These are phyloP conservation scores for Seriola quinqueradiata DNA, from an alignment of 2,113 vertebrate genomes.

Conservation along the genomic window DNA sequence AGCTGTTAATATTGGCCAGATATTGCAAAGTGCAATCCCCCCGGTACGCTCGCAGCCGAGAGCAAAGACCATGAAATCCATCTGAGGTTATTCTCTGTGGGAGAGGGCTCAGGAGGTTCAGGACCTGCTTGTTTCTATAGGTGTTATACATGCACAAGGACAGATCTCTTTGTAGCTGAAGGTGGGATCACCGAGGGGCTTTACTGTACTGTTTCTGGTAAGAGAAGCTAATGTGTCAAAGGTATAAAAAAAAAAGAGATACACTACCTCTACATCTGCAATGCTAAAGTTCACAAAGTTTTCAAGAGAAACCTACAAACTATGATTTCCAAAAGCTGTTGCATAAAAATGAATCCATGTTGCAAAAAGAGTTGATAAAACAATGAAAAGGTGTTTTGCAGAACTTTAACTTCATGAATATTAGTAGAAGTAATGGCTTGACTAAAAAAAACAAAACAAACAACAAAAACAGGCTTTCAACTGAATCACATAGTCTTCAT, in stretches of 20 bases:
- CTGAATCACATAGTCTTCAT: too few species aligned
- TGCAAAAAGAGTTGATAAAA: not conserved
- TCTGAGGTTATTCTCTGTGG: constrained; percentile 19
- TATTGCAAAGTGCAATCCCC: not conserved
- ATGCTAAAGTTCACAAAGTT: too few species aligned
- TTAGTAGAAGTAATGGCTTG: too few species aligned
- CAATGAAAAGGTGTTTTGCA: too few species aligned
- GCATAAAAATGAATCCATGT: not conserved
- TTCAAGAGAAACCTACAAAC: too few species aligned
- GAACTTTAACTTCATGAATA: too few species aligned
- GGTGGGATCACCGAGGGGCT: not conserved
- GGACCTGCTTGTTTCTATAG: not conserved
- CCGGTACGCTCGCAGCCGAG: not conserved
- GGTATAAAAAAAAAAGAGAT: too few species aligned
- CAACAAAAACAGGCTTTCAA: too few species aligned
- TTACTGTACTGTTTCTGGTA: not conserved
- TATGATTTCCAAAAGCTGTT: too few species aligned
- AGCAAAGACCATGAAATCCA: not conserved
- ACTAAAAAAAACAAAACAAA: too few species aligned
- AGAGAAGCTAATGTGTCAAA: not conserved
- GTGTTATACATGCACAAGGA: not conserved
- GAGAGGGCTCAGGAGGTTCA: not conserved
- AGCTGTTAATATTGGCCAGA: constrained; percentile 13
- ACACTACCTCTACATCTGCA: not conserved
- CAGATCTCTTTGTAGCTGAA: not conserved